These are phyloP conservation scores for Gisinianus flammeolus DNA, from an alignment of 2,888 invertebrate species.

Conservation along the genomic window DNA sequence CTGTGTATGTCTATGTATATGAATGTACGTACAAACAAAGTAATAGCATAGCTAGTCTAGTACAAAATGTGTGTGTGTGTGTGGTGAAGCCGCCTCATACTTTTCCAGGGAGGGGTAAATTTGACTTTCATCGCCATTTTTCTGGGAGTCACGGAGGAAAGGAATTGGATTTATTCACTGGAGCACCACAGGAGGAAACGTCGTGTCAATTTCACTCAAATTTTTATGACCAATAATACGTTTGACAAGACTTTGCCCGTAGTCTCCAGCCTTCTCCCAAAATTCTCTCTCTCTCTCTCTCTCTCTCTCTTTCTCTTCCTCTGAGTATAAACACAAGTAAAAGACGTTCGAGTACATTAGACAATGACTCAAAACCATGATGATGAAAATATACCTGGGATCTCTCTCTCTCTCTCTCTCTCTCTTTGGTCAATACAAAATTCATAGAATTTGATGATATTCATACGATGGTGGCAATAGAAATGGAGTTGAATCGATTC, in stretches of 20 bases:
- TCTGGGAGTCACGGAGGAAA: background rate
- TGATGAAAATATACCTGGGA: background rate
- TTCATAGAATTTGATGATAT: conserved; percentile 19
- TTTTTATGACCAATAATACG: conserved; percentile 30
- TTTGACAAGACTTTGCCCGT: conserved; percentile 8
- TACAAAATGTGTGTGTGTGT: background rate
- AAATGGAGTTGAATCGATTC: conserved; percentile 8
- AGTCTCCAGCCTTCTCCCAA: conserved; percentile 1
- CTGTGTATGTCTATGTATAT: too few relatives aligned
- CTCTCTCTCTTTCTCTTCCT: background rate
- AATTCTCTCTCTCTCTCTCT: background rate
- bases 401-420: background rate
- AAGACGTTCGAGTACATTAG: too few relatives aligned
- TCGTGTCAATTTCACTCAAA: conserved; percentile 26
- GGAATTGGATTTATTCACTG: conserved; percentile 15
- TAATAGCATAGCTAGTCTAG: too few relatives aligned
- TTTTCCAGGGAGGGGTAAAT: background rate
- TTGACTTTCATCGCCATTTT: conserved; percentile 15
- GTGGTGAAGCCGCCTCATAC: background rate
- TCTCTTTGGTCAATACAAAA: conserved; percentile 17
- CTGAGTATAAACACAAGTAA: background rate
- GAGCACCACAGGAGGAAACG: background rate
- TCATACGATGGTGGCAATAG: conserved; percentile 9
- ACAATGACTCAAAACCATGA: conserved; percentile 6
- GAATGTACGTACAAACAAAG: too few relatives aligned